These are phyloP conservation scores for Glaucopsyche alexis DNA, from an alignment of 2,888 invertebrate species.

Conservation along the genomic window DNA sequence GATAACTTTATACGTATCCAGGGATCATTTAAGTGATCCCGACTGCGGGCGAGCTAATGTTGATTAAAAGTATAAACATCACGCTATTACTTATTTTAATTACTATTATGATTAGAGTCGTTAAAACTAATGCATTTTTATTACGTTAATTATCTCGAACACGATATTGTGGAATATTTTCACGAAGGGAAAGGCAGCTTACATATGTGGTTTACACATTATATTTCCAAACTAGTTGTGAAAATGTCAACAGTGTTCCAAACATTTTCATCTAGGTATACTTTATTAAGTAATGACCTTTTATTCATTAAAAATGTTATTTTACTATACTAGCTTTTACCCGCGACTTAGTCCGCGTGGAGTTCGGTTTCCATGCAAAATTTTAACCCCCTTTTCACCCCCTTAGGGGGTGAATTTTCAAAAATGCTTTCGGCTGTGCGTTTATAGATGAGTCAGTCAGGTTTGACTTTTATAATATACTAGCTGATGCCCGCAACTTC, in stretches of 20 bases:
- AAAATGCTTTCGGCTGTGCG: too few species aligned
- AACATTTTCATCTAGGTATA: too few species aligned
- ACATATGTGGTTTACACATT: not conserved
- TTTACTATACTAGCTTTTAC: too few species aligned
- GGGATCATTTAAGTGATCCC: not conserved
- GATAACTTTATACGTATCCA: not conserved
- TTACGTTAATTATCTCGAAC: slow-evolving; percentile 10
- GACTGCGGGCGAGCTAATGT: not conserved
- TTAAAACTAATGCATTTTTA: slow-evolving; percentile 19
- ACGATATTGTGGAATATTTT: slow-evolving; percentile 11
- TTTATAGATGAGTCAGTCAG: too few species aligned
- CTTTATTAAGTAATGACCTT: too few species aligned
- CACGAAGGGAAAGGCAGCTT: not conserved
- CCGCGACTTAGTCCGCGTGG: too few species aligned
- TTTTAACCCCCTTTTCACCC: too few species aligned
- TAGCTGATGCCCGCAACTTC: too few species aligned
- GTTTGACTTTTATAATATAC: too few species aligned
- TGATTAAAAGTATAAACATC: slow-evolving; percentile 15
- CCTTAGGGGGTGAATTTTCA: too few species aligned
- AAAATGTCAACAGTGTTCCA: not conserved
- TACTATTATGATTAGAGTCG: slow-evolving; percentile 5
- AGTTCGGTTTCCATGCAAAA: too few species aligned
- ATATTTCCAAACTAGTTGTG: not conserved
- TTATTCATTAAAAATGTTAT: too few species aligned
- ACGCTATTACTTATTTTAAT: slow-evolving; percentile 13